These are phyloP conservation scores for Psococerastis gibbosa DNA, from an alignment of 2,888 invertebrate genomes.

Conservation along the genomic window DNA sequence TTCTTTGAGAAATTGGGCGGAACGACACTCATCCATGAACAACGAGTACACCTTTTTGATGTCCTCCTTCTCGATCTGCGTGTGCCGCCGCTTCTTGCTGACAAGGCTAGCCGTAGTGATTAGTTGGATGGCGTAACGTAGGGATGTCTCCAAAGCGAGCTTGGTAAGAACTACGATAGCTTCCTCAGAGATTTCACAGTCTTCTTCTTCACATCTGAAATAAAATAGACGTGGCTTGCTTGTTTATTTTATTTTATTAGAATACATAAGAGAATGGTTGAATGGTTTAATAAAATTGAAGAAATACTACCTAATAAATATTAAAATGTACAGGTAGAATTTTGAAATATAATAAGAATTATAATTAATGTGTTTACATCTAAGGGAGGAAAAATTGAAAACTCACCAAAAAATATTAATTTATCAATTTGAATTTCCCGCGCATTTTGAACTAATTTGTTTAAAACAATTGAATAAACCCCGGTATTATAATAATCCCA, in stretches of 20 bases:
- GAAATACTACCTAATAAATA: slow-evolving; percentile 3
- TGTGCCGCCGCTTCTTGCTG: slow-evolving; percentile 71
- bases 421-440: too few species aligned
- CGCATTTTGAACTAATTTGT: too few species aligned
- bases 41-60: slow-evolving; percentile 88
- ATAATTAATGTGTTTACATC: too few species aligned
- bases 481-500: too few species aligned
- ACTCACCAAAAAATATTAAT: too few species aligned
- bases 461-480: too few species aligned
- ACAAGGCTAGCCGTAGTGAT: slow-evolving; percentile 93
- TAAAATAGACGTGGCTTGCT: too few species aligned
- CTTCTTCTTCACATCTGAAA: slow-evolving; percentile 89
- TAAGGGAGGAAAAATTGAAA: too few species aligned
- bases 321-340: too few species aligned
- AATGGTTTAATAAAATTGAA: slow-evolving; percentile 11
- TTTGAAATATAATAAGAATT: too few species aligned
- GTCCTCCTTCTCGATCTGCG: slow-evolving; percentile 66
- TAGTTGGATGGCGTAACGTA: slow-evolving; percentile 93
- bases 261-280: too few species aligned
- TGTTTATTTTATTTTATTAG: too few species aligned
- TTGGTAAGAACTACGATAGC: slow-evolving; percentile 79
- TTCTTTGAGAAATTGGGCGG: slow-evolving; percentile 83
- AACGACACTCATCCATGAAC: slow-evolving; percentile 86
- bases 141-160: slow-evolving; percentile 81
- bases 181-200: slow-evolving; percentile 83